Evolutionary conservation across 2,888 invertebrate species (phyloP).

Genomic region (Acanthosepion lycidas): DNA sequence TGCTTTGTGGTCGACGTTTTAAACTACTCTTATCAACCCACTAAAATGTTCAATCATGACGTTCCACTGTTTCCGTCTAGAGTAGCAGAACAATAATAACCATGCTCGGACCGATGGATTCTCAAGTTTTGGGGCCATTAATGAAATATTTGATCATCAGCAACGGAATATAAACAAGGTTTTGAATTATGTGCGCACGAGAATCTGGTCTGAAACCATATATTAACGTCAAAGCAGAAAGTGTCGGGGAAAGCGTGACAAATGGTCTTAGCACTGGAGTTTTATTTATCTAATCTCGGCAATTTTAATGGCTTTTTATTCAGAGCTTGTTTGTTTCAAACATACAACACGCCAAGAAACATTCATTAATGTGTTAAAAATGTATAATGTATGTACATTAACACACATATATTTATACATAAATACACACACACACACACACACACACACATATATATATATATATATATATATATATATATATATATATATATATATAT

Average conservation of each 20-base stretch:
- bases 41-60: background rate
- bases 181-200: slow-evolving; percentile 33
- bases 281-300: background rate
- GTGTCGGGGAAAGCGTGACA: background rate
- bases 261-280: background rate
- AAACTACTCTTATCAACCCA: background rate
- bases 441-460: background rate
- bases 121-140: background rate
- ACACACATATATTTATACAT: background rate
- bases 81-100: background rate
- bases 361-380: background rate
- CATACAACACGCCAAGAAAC: background rate
- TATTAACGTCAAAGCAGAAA: background rate
- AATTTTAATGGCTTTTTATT: background rate
- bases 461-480: background rate
- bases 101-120: background rate
- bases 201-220: background rate
- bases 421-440: background rate
- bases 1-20: background rate
- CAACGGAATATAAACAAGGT: slow-evolving; percentile 33
- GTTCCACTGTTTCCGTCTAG: background rate
- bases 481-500: background rate
- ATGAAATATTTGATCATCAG: slow-evolving; percentile 12
- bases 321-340: background rate
- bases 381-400: background rate